Conservation (phyloP, 1,140 invertebrate species). For the Colletes latitarsis region DNA sequence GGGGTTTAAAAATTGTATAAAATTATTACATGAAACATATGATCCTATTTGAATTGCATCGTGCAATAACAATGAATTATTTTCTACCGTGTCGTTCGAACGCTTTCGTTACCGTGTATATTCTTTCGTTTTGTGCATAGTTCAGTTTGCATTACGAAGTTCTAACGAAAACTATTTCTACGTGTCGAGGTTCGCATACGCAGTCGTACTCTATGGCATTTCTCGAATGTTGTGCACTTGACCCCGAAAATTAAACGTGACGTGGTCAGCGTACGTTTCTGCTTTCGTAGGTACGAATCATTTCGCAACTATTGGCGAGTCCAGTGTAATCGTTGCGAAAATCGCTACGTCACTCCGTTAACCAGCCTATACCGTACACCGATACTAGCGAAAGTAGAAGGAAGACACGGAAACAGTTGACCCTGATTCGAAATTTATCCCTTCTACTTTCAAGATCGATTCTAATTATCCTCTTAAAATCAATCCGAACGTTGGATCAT, state of each 20-base stretch:
- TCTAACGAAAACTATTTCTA: not conserved
- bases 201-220: not conserved
- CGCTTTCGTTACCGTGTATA: no score
- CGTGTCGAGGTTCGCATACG: not conserved
- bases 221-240: conserved; percentile 36
- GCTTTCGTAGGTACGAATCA: conserved; percentile 10
- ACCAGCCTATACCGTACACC: not conserved
- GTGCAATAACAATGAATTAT: no score
- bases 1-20: no score
- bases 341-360: conserved; percentile 36
- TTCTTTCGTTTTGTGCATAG: not conserved
- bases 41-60: no score
- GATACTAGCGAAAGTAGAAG: conserved; percentile 10
- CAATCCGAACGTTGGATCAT: not conserved
- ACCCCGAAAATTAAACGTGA: conserved; percentile 52
- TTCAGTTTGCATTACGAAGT: not conserved
- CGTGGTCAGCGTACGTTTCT: conserved; percentile 10
- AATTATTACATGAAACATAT: no score
- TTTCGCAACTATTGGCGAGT: conserved; percentile 33
- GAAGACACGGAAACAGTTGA: not conserved
- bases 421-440: conserved; percentile 1
- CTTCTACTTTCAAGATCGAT: conserved; percentile 1
- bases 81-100: no score
- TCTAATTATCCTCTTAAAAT: not conserved
- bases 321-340: conserved; percentile 24